A percentile compares a stretch with the other conserved stretches of the same genome.
These are phyloP conservation scores for Muscicapa adusta DNA, from an alignment of 2,113 vertebrate genomes.

Conservation along the genomic window DNA sequence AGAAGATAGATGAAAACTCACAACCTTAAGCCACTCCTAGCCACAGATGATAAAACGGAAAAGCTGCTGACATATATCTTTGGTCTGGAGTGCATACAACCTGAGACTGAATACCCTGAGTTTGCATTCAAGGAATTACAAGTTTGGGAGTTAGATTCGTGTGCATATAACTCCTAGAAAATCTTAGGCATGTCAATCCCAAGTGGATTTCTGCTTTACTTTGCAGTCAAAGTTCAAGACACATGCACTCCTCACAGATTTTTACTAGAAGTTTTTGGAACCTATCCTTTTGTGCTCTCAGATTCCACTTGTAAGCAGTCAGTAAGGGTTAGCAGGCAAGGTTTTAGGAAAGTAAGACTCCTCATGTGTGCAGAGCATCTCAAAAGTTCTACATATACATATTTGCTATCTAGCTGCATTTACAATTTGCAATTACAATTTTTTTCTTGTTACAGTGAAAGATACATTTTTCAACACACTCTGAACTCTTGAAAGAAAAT, in stretches of 20 bases:
- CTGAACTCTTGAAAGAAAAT: background rate
- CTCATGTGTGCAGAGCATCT: background rate
- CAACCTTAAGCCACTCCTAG: background rate
- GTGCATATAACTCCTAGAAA: background rate
- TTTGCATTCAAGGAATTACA: background rate
- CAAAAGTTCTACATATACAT: background rate
- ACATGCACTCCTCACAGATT: background rate
- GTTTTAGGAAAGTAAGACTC: background rate
- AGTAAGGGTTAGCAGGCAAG: background rate
- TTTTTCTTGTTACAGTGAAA: background rate
- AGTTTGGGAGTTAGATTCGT: background rate
- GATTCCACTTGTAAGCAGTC: background rate
- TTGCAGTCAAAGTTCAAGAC: background rate
- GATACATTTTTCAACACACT: background rate
- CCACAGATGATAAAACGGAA: background rate
- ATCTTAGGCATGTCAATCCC: background rate
- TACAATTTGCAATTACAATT: background rate
- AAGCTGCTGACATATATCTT: background rate
- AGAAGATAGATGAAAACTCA: background rate
- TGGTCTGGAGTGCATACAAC: background rate
- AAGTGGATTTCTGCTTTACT: background rate
- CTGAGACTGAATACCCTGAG: background rate
- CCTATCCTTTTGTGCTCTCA: background rate
- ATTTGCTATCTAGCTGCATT: background rate
- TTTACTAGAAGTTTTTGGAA: background rate